Evolutionary conservation across 2,888 invertebrate genomes (phyloP), one percentile per base, ranked within the genome.

Genomic region (Panzeria rudis): DNA sequence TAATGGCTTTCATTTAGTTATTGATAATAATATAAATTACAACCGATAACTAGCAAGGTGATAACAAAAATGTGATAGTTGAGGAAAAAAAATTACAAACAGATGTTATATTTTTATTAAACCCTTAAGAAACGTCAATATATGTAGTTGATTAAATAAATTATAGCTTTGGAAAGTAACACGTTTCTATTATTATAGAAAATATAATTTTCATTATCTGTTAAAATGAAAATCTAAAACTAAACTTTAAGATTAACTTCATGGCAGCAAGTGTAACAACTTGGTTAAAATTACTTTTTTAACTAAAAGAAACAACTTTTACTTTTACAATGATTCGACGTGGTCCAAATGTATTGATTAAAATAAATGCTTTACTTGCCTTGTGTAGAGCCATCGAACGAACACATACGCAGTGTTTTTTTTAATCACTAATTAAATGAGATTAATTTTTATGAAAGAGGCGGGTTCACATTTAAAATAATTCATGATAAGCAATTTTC

Each of bases 61-160:
- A 66, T 76, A 76, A 54, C 41, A 76, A 41, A 75, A 59, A 64
- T 41, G 59, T 38, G 13, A 0, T 11, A 47, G 20, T 44, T 15
- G 3, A 9, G 3, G 38, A 15, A 32, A 44, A 11, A 23, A 59
- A 44, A 41, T 17, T 71, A n/a, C 15, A 71, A 73, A 35, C 61
- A 73, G 61, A 73, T 73, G 61, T 50, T 47, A 3, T 35, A 59
- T 72, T 29, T 52, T 25, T 29, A 41, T 56, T 56, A 54, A 54
- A 54, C 54, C 35, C 23, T 41, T 69, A 29, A 44, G 25, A 8
- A 23, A 5, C 8, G 20, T 32, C 17, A 47, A 47, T 47, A 47
- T 17, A n/a, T n/a, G n/a, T n/a, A 17, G 7, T 15, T 44, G 3
- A 44, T 44, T 44, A 6, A 35, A 9, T 35, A 35, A 35, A 35